Evolutionary conservation across 2,888 invertebrate species (phyloP), one percentile per base, ranked within the genome.

Genomic region (Harmothoe impar): DNA sequence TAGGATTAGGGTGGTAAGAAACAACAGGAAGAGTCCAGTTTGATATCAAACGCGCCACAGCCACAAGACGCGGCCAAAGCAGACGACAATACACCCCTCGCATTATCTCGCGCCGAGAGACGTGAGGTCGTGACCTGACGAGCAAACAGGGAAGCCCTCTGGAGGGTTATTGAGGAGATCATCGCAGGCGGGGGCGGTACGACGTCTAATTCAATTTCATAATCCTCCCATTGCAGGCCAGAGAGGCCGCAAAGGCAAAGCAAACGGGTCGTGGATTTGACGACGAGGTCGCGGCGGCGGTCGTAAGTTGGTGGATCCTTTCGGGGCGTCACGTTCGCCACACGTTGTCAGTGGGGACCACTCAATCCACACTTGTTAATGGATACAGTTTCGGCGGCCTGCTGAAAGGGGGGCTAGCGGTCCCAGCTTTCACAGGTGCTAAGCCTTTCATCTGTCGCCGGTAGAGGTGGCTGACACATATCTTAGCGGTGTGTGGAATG

Each of bases 381-480:
- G 81, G 81, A 81, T 81, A 81, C 81, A 81, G 81, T 33, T 35
- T 17, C 35, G 1, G 81, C n/a, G 7, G 20, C 20, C 15, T 17
- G 43, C 81, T 43, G 17, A 81, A 43, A n/a, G n/a, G 35, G 15
- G 33, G 35, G 3, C 29, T 72, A n/a, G 72, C 72, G 72, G 72
- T n/a, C 20, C 62, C n/a, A 62, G 62, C 62, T 20, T n/a, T 62
- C n/a, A 62, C 35, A 23, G 81, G 81, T 25, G 35, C 43, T 81
- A 81, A 81, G 33, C 43, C 81, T 43, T 43, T 81, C 81, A 81
- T 81, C 81, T 43, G 10, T 43, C 81, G 0, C 43, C 81, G 1
- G 81, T 81, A 81, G 81, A 17, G 43, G 43, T 3, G 81, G 81
- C 23, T 81, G 81, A 81, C 81, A 81, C 81, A 81, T 43, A 81